Base-by-base conservation (phyloP, 2,888 invertebrate species). In the Mesochorus sp. region DNA sequence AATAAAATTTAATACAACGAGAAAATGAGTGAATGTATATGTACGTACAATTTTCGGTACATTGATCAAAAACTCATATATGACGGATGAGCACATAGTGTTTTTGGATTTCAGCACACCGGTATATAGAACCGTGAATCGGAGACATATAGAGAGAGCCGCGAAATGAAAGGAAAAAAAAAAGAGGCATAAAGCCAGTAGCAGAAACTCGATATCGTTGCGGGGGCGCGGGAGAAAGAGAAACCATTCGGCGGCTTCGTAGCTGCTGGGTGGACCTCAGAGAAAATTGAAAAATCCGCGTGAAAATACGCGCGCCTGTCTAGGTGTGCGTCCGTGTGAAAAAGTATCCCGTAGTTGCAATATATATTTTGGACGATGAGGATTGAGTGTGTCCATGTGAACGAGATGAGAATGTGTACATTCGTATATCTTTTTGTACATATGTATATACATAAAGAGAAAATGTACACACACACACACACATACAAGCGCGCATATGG, bases 201-300 rank as follows among this genome's bases (percentile, higher is more conserved):
- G n/a, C 39, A 21, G 39, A 67, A 74, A 74, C 66, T 66, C 73
- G 57, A 74, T 74, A 74, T 42, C 59, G 42, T 39, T 14, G 10
- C 24, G 37, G 10, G 37, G 51, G 6, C n/a, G 49, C 8, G 64
- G 19, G 34, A 49, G 64, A 39, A 34, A 28, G 31, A 49, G 14
- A 59, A 24, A 75, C 71, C 67, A 72, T 61, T 66, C 53, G 61
- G n/a, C n/a, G n/a, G 68, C 42, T 59, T 57, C 67, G 51, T 31
- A 49, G 57, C 39, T 72, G 73, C 61, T 72, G 76, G 76, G 80
- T 72, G 76, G 76, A 79, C 80, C 79, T 37, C 77, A 76, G 83
- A 86, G 86, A 86, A 86, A 86, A 86, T 86, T 86, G 86, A 86
- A 86, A 86, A 86, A 87, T 86, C 86, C 84, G 82, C 82, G 84